These are phyloP conservation scores for Actinia tenebrosa DNA, from an alignment of 64 coral and sea anemone genomes.

Conservation along the genomic window DNA sequence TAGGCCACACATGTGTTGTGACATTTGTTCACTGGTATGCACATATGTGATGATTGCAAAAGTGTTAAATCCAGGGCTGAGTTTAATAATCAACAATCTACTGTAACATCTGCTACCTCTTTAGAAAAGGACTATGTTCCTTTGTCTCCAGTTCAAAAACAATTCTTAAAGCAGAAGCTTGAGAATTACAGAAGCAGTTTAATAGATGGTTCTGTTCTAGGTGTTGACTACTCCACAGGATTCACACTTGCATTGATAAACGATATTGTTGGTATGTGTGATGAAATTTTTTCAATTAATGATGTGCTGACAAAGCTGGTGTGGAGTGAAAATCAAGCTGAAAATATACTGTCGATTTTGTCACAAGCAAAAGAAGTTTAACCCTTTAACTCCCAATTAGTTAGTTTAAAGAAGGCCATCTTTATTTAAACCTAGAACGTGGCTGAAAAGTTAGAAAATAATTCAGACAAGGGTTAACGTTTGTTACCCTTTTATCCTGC, in stretches of 20 bases:
- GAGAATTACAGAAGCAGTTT: background rate
- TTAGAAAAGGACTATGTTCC: no score
- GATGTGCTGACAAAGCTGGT: conserved; percentile 17
- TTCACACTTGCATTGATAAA: conserved; percentile 13
- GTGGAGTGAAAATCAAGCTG: conserved; percentile 28
- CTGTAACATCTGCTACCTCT: no score
- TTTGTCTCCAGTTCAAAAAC: no score
- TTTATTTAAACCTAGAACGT: no score
- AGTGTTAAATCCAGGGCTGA: no score
- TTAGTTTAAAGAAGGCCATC: background rate
- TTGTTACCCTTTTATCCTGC: no score
- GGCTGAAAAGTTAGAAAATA: no score
- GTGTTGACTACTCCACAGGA: conserved; percentile 20
- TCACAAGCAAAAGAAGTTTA: background rate
- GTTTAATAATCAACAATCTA: no score
- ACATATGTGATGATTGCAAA: no score
- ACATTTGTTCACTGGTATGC: no score
- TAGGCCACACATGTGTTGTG: no score
- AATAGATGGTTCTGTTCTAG: background rate
- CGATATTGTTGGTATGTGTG: background rate
- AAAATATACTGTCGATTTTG: conserved; percentile 2
- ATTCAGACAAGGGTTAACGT: no score
- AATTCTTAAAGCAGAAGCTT: background rate
- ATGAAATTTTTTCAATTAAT: conserved; percentile 19
- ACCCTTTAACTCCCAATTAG: background rate